These are phyloP conservation scores for Rhinophrynus dorsalis DNA, from an alignment of 2,797 vertebrate species.

Conservation along the genomic window DNA sequence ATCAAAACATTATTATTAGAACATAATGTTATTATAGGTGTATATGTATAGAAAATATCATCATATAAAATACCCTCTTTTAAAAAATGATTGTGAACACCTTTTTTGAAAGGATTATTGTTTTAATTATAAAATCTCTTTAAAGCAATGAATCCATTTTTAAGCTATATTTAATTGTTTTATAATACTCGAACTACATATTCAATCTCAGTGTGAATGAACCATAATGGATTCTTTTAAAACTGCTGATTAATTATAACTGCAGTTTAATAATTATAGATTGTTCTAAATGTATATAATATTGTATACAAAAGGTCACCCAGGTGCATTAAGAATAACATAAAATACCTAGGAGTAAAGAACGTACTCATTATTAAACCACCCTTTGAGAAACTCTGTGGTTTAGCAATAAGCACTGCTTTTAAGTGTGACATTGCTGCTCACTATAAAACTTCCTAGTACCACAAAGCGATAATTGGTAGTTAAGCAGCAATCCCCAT, in stretches of 20 bases:
- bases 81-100: too few relatives aligned
- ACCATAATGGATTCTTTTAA: neutral
- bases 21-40: too few relatives aligned
- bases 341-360: neutral
- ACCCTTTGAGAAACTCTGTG: neutral
- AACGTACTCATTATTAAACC: neutral
- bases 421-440: neutral
- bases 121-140: too few relatives aligned
- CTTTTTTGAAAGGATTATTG: too few relatives aligned
- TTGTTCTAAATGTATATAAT: neutral
- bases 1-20: too few relatives aligned
- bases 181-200: too few relatives aligned
- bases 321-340: neutral
- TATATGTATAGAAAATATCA: too few relatives aligned
- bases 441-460: neutral
- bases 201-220: neutral
- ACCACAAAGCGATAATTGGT: neutral
- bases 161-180: too few relatives aligned
- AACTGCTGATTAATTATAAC: neutral
- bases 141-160: too few relatives aligned
- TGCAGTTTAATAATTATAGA: conserved; percentile 10
- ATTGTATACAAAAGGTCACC: neutral
- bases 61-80: too few relatives aligned
- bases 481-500: too few relatives aligned
- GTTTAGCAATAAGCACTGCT: neutral